A percentile compares a stretch with the other conserved stretches of the same genome.
phyloP scores from a whole-genome alignment of 2,797 vertebrate species.

The Cirrhinus mrigala region DNA sequence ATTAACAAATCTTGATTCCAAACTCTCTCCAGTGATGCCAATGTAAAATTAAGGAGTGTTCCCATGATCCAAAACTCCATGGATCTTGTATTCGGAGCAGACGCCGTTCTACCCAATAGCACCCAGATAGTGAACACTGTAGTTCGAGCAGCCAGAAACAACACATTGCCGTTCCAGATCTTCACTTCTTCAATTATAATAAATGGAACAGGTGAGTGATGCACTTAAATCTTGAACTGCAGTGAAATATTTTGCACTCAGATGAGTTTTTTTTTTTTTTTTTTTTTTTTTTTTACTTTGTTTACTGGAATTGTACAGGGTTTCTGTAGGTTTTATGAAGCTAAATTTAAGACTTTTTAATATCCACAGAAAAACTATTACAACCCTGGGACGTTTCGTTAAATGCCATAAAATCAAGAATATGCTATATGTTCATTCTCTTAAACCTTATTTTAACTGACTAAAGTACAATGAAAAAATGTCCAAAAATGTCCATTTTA shows the following conservation, averaged over 20 bases:
- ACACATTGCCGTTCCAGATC: constrained; percentile 63
- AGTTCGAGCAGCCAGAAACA: constrained; percentile 47
- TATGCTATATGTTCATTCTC: too few species aligned
- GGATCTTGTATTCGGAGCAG: constrained; percentile 37
- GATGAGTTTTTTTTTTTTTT: neutral
- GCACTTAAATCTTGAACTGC: neutral
- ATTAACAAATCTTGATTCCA: neutral
- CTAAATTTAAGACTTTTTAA: too few species aligned
- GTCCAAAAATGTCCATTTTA: too few species aligned
- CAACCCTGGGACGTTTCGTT: too few species aligned
- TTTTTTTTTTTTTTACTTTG: too few species aligned
- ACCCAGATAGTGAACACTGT: constrained; percentile 58
- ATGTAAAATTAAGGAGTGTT: neutral
- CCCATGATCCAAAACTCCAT: constrained; percentile 52
- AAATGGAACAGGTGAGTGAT: constrained; percentile 58
- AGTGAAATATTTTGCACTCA: too few species aligned
- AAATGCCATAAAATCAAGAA: too few species aligned
- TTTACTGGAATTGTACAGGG: too few species aligned
- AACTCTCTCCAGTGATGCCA: constrained; percentile 57
- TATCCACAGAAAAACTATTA: too few species aligned
- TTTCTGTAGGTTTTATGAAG: too few species aligned
- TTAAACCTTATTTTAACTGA: too few species aligned
- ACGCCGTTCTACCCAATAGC: constrained; percentile 29
- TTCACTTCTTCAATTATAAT: constrained; percentile 55
- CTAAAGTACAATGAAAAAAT: too few species aligned